A percentile compares a stretch with the other conserved stretches of the same genome.
These are phyloP conservation scores for Meda fulgida DNA, from an alignment of 2,797 vertebrate species.

Conservation along the genomic window DNA sequence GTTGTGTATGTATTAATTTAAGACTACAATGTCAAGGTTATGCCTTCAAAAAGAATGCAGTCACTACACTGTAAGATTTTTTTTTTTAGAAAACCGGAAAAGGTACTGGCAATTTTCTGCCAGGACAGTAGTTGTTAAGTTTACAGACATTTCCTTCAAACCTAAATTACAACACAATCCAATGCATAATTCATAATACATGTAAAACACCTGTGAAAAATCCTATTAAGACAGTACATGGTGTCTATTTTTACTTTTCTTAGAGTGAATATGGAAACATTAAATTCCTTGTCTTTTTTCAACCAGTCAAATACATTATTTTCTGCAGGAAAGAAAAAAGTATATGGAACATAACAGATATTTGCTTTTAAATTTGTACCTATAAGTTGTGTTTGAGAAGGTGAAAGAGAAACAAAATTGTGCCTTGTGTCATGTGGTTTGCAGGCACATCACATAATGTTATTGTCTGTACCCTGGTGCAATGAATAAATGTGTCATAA, in stretches of 20 bases:
- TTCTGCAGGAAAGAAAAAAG: not conserved
- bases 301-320: not conserved
- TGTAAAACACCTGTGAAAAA: not conserved
- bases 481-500: slow-evolving; percentile 30
- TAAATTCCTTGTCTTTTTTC: not conserved
- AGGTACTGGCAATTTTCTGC: not conserved
- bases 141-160: not conserved
- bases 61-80: not conserved
- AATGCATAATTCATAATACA: not conserved
- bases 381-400: not conserved
- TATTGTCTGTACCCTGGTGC: slow-evolving; percentile 29
- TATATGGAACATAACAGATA: not conserved
- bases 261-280: not conserved
- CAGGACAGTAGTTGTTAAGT: not conserved
- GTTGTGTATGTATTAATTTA: not conserved
- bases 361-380: slow-evolving; percentile 27
- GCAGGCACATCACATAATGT: slow-evolving; percentile 17
- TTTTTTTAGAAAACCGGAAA: not conserved
- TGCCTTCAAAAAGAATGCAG: not conserved
- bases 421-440: slow-evolving; percentile 38
- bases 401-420: slow-evolving; percentile 15
- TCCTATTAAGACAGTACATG: not conserved
- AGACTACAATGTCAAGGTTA: slow-evolving; percentile 15
- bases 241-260: not conserved
- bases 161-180: not conserved